Evolutionary conservation across 2,797 vertebrate species (phyloP), one percentile per base, ranked within the genome.

Genomic region (Tinamus major): DNA sequence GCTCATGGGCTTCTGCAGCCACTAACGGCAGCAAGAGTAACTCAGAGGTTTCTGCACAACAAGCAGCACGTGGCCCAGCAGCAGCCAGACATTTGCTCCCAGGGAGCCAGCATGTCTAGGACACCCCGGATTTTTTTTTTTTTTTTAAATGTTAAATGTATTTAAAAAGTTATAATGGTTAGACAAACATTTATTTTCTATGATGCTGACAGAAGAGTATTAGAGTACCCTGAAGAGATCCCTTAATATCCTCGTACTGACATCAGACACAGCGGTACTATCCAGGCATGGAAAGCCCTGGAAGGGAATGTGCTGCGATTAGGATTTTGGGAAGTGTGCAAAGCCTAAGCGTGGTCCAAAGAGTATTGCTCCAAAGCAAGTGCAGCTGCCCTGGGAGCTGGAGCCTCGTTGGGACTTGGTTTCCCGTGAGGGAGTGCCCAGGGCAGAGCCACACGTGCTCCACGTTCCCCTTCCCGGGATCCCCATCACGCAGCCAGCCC

Each of bases 31-130:
- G 35, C 87, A 95, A 85, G 89, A 94, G 87, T 58, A 91, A 59
- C 82, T 81, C 75, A 95, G 71, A 91, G 39, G 77, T 87, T 93
- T 86, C 92, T 39, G 94, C 95, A 94, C 79, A 94, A 81, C 90
- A 87, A 76, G 53, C 90, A 65, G 94, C 89, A 93, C 81, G 2
- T 69, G 82, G 92, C 76, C 67, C 78, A 95, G 94, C 6, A 1
- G 62, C 19, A 20, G 71, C 70, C 78, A 85, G 85, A 85, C 41
- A 5, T 44, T 74, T 62, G 39, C 39, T 91, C 71, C 64, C 84
- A 68, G 37, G 74, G 75, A 95, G 93, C 41, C 83, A 91, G 2
- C 0, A 91, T 10, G 71, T 53, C 93, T 90, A 64, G 33, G 91
- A 88, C 85, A 94, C 27, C 49, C 37, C 21, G 12, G 75, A 46